Conservation (phyloP, 2,888 invertebrate genomes). For the Drosophila aldrichi region DNA sequence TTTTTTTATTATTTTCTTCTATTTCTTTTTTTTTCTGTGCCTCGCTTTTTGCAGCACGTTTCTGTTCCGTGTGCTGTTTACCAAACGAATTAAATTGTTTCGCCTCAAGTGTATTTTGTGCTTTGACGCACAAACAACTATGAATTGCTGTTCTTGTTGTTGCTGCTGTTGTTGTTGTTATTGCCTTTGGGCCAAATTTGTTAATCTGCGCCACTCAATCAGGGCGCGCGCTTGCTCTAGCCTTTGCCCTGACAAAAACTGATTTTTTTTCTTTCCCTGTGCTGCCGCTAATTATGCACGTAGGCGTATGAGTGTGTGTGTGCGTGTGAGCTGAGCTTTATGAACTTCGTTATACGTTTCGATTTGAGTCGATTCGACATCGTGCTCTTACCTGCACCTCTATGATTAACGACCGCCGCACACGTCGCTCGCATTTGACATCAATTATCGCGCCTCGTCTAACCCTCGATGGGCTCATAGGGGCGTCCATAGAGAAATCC, state of each 20-base stretch:
- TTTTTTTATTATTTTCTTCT: conserved; percentile 12
- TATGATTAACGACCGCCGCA: conserved; percentile 69
- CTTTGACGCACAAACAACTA: conserved; percentile 67
- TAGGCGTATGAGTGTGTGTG: conserved; percentile 19
- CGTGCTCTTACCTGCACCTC: conserved; percentile 49
- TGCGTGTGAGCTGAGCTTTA: conserved; percentile 41
- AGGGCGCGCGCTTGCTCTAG: conserved; percentile 37
- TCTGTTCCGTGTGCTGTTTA: conserved; percentile 71
- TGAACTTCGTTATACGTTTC: conserved; percentile 51
- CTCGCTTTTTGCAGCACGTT: conserved; percentile 43
- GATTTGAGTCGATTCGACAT: conserved; percentile 16
- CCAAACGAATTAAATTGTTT: conserved; percentile 81
- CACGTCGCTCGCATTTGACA: conserved; percentile 70
- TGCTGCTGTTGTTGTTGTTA: conserved; percentile 20
- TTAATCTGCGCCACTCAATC: conserved; percentile 79
- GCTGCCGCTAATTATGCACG: conserved; percentile 71
- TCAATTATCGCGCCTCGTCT: conserved; percentile 74
- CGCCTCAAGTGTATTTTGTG: conserved; percentile 79
- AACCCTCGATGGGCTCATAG: conserved; percentile 16
- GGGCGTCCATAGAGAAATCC: not conserved
- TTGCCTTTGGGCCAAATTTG: conserved; percentile 64
- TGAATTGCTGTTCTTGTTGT: conserved; percentile 28
- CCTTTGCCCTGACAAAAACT: conserved; percentile 44
- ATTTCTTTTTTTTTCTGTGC: conserved; percentile 9
- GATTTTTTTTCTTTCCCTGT: conserved; percentile 22